Conservation (phyloP, 2,113 vertebrate genomes). For the Microtus oregoni region DNA sequence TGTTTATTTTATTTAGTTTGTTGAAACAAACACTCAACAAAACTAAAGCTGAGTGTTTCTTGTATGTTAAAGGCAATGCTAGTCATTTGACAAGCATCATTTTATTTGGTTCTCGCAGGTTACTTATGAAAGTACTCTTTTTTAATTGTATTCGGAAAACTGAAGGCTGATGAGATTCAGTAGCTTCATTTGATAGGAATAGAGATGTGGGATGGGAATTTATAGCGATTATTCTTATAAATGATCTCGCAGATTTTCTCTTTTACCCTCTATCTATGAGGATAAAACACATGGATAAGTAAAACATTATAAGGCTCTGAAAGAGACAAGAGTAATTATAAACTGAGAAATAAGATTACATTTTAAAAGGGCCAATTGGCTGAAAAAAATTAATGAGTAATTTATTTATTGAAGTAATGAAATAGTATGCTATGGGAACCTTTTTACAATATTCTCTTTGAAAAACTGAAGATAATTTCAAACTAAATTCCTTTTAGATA, state of each 20-base stretch:
- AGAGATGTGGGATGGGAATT: not conserved
- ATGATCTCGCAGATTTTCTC: slow-evolving; percentile 11
- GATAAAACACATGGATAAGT: not conserved
- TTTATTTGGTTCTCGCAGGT: slow-evolving; percentile 31
- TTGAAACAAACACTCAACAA: not conserved
- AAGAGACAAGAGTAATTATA: not conserved
- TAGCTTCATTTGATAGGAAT: not conserved
- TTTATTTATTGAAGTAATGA: not conserved
- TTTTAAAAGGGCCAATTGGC: slow-evolving; percentile 6
- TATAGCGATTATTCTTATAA: not conserved
- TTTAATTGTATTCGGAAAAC: not conserved
- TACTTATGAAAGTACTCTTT: not conserved
- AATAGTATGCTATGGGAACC: not conserved
- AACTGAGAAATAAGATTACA: not conserved
- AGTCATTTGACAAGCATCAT: slow-evolving; percentile 9
- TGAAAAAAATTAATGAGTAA: not conserved
- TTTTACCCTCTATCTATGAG: not conserved
- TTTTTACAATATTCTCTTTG: slow-evolving; percentile 13
- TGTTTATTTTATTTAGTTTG: too few relatives aligned
- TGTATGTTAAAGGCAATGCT: not conserved
- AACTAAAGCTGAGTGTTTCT: not conserved
- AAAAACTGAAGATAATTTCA: slow-evolving; percentile 29
- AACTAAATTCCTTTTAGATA: slow-evolving; percentile 22
- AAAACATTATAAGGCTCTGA: not conserved
- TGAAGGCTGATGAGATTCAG: not conserved